Evolutionary conservation across 2,113 vertebrate species (phyloP).

Genomic region (Boleophthalmus pectinirostris): DNA sequence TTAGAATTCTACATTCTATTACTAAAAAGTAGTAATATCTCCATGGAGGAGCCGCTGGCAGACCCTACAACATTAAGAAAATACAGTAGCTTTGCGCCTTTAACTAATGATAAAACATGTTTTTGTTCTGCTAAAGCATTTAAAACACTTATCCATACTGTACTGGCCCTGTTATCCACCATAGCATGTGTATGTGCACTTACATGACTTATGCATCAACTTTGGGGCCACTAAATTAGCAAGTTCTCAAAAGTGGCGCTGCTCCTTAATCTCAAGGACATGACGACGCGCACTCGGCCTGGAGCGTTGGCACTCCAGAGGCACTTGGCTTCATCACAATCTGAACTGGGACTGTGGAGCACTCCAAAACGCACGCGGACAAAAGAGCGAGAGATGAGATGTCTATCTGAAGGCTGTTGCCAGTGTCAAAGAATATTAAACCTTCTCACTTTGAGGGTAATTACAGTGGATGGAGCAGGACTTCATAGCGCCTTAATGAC

Average conservation of each 20-base stretch:
- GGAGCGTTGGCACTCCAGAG: conserved; percentile 47
- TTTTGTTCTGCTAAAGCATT: not conserved
- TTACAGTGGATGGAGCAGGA: conserved; percentile 67
- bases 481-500: conserved; percentile 67
- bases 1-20: too few relatives aligned
- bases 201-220: conserved; percentile 33
- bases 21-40: not conserved
- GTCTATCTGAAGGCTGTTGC: conserved; percentile 62
- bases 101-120: not conserved
- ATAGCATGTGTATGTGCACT: conserved; percentile 22
- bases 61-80: not conserved
- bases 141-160: conserved; percentile 2
- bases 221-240: conserved; percentile 23
- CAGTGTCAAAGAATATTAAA: conserved; percentile 71
- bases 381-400: conserved; percentile 62
- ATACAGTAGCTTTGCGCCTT: not conserved
- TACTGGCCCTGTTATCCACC: too few relatives aligned
- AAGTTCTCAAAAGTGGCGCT: conserved; percentile 43
- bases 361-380: conserved; percentile 29
- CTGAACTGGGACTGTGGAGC: conserved; percentile 53
- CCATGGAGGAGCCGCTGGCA: not conserved
- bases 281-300: conserved; percentile 57
- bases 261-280: conserved; percentile 65
- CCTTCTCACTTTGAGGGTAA: conserved; percentile 72
- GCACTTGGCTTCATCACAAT: conserved; percentile 57